Percentiles rank a stretch among this genome's conserved stretches.
These are phyloP conservation scores for Pelecanoides urinatrix DNA, from an alignment of 2,113 vertebrate species.

Conservation along the genomic window DNA sequence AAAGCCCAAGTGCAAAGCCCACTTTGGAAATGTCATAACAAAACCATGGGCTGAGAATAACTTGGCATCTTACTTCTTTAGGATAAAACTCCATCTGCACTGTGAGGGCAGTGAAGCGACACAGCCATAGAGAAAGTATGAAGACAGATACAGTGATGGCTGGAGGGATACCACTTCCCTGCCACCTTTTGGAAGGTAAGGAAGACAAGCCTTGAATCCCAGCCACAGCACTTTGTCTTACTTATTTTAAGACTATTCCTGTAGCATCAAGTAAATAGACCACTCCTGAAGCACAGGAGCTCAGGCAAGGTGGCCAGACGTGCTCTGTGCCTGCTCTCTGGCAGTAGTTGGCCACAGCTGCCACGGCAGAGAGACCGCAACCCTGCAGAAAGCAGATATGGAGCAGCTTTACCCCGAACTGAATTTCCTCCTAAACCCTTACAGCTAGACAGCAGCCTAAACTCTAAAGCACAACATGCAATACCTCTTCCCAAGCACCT, in stretches of 20 bases:
- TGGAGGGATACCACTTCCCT: neutral
- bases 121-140: neutral
- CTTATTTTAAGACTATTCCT: neutral
- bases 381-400: neutral
- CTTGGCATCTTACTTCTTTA: neutral
- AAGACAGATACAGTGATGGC: neutral
- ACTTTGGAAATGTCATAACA: neutral
- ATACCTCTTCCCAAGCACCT: neutral
- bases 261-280: neutral
- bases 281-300: neutral
- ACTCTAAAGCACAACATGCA: neutral
- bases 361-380: neutral
- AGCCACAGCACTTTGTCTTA: neutral
- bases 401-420: neutral
- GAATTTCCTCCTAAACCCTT: neutral
- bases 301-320: fast-evolving
- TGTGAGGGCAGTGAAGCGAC: neutral
- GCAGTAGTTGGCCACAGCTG: neutral
- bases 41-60: neutral
- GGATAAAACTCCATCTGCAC: neutral
- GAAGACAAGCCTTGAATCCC: neutral
- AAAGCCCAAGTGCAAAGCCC: neutral
- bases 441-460: neutral
- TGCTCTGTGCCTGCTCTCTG: neutral
- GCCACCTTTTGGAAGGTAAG: neutral